These are phyloP conservation scores for Parasteatoda tepidariorum DNA, from an alignment of 1,140 invertebrate genomes.

Conservation along the genomic window DNA sequence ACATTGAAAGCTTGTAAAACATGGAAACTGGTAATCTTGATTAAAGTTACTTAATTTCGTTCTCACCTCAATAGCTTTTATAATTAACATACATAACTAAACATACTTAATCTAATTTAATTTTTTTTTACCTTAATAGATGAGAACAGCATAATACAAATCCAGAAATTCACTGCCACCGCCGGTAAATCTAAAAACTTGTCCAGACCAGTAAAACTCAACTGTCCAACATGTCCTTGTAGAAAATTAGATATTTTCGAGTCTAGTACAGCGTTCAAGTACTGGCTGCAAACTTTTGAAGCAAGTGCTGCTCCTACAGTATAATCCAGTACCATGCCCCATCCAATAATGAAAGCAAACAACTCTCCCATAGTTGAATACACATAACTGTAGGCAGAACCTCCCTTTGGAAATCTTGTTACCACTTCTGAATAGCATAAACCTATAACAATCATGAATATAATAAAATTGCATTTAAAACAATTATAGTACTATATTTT, in stretches of 20 bases:
- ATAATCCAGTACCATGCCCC: slow-evolving; percentile 69
- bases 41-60: too few relatives aligned
- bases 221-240: slow-evolving; percentile 8
- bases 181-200: slow-evolving; percentile 36
- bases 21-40: too few relatives aligned
- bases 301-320: slow-evolving; percentile 38
- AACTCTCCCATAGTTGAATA: slow-evolving; percentile 71
- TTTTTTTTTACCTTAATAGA: slow-evolving; percentile 37
- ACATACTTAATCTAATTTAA: too few relatives aligned
- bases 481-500: too few relatives aligned
- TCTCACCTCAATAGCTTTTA: too few relatives aligned
- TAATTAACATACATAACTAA: too few relatives aligned
- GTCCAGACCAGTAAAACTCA: slow-evolving; percentile 35
- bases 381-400: slow-evolving; percentile 71
- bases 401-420: slow-evolving; percentile 69
- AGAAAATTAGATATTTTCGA: background rate
- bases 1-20: too few relatives aligned
- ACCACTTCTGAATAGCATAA: slow-evolving; percentile 72
- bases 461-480: too few relatives aligned
- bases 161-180: slow-evolving; percentile 67
- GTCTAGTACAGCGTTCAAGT: slow-evolving; percentile 45
- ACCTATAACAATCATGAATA: slow-evolving; percentile 64
- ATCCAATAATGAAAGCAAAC: slow-evolving; percentile 70
- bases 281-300: slow-evolving; percentile 54
- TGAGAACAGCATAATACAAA: slow-evolving; percentile 61